Evolutionary conservation across 1,140 invertebrate species (phyloP).

Genomic region (Drosophila paulistorum): DNA sequence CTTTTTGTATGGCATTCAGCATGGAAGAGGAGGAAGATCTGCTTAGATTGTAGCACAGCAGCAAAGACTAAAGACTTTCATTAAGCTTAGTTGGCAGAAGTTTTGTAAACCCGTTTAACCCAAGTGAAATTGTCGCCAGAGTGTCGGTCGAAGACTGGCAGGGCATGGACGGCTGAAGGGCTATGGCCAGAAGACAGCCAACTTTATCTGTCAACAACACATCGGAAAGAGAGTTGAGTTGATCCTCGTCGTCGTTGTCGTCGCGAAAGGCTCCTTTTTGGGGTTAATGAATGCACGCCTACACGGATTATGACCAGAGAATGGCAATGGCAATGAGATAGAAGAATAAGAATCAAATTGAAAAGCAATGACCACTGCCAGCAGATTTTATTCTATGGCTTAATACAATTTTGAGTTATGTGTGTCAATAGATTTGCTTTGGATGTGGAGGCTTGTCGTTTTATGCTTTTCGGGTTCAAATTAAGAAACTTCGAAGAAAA

Average conservation of each 20-base stretch:
- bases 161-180: conserved; percentile 32
- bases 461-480: too few relatives aligned
- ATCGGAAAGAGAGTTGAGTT: conserved; percentile 33
- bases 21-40: conserved; percentile 36
- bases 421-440: too few relatives aligned
- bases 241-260: background rate
- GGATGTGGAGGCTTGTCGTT: too few relatives aligned
- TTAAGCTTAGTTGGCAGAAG: conserved; percentile 69
- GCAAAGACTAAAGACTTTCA: conserved; percentile 73
- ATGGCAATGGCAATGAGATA: background rate
- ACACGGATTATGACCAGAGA: conserved; percentile 40
- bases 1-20: conserved; percentile 71
- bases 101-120: conserved; percentile 75
- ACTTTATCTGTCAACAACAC: conserved; percentile 79
- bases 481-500: too few relatives aligned
- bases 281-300: conserved; percentile 54
- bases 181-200: conserved; percentile 61
- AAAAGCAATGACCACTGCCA: too few relatives aligned
- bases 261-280: background rate
- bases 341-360: background rate
- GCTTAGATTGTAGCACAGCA: conserved; percentile 46
- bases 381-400: too few relatives aligned
- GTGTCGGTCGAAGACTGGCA: conserved; percentile 5
- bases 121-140: conserved; percentile 67
- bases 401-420: too few relatives aligned